Evolutionary conservation across 1,140 invertebrate species (phyloP), one percentile per base, ranked within the genome.

Genomic region (Drosophila lacertosa): DNA sequence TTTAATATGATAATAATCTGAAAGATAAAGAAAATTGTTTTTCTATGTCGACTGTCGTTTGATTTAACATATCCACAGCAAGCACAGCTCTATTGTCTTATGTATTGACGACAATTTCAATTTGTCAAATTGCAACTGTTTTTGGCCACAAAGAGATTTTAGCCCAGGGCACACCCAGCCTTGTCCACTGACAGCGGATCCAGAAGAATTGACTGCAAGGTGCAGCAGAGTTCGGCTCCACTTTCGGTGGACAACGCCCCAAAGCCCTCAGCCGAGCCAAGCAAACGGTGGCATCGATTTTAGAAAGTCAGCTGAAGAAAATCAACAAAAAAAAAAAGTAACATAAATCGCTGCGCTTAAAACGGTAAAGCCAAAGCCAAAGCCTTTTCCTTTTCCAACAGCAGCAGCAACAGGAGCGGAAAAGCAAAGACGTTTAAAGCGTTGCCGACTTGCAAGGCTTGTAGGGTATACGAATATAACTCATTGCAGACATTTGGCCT

Each of bases 401-500:
- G 26, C 44, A 35, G 16, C 39, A 33, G 54, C 64, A 65, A 44
- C 57, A 75, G 70, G 45, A 71, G 75, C 74, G 74, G 74, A 77
- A 77, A 77, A 77, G 71, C 57, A 69, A 58, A 60, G 35, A 9
- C 47, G 40, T 16, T 16, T 4, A 64, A 73, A 53, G 44, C 60
- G 33, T 10, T 37, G 44, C 47, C 63, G 60, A 74, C 58, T 63
- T 62, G 50, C 48, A 63, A 68, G 59, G 59, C 20, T 64, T 60
- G 57, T 79, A 71, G 72, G 79, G 13, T 42, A 5, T 22, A 59
- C 35, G 79, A 75, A 88, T 75, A 88, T 82, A 88, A 88, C 80
- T 88, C 74, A 78, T 88, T 88, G 82, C 82, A 88, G 82, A 88
- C 82, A 88, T 88, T 88, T 88, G 82, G 82, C 82, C 82, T 88